Evolutionary conservation across 2,888 invertebrate genomes (phyloP), one percentile per base, ranked within the genome.

Genomic region (Stramonita haemastoma): DNA sequence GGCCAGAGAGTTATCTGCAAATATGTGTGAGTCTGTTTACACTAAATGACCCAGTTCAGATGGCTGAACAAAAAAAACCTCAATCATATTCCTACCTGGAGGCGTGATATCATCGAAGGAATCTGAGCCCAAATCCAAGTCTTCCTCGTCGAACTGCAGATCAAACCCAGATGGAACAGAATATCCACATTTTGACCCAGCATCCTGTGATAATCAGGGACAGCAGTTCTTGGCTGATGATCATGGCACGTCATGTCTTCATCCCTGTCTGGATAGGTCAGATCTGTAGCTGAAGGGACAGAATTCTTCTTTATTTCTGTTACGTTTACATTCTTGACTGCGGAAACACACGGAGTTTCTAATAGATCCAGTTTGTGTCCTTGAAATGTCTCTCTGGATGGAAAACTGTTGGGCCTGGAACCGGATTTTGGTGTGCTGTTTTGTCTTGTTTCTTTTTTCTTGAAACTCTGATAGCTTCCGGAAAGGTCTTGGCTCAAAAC

Each of bases 91-190:
- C 19, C 1, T 86, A 66, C 66, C 87, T 87, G 70, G 87, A n/a
- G 87, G 17, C n/a, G 26, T 56, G 15, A 66, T 32, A 8, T 88
- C 83, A 36, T 88, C 88, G 34, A 66, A 83, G 36, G 70, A 87
- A 19, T 88, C 88, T 66, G 83, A 83, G 0, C 79, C 88, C 36
- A 88, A 17, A 19, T 34, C 81, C 79, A 88, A 26, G n/a, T 88
- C 88, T 66, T 81, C 79, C 17, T 88, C 88, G 60, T 88, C 88
- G 26, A 83, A 83, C n/a, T 88, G 88, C 11, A 88, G 66, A n/a
- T 83, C 66, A 79, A 88, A 88, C 26, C 36, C 46, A n/a, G 60
- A 0, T 4, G 17, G 86, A 86, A 17, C 29, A 57, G 66, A 22
- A 34, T 66, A 15, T 57, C 57, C 57, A 17, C 13, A 2, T 19